Percentiles rank a stretch among this genome's conserved stretches.
These are phyloP conservation scores for Drosophila limbata DNA, from an alignment of 2,888 invertebrate genomes.

Conservation along the genomic window DNA sequence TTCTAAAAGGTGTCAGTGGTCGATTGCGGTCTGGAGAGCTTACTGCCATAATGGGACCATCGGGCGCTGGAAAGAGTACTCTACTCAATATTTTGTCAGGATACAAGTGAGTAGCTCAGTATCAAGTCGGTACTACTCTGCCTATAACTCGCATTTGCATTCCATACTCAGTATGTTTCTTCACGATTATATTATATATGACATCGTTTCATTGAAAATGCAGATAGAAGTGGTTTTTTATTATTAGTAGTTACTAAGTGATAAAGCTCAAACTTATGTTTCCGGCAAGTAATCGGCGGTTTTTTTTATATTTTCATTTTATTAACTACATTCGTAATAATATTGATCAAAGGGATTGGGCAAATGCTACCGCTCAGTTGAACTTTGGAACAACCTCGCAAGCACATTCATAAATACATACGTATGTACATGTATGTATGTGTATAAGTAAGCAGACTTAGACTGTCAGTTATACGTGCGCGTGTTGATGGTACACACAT, in stretches of 20 bases:
- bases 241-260: slow-evolving; percentile 12
- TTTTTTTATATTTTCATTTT: slow-evolving; percentile 24
- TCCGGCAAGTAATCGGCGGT: slow-evolving; percentile 52
- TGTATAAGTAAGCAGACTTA: slow-evolving; percentile 14
- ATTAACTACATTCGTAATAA: slow-evolving; percentile 19
- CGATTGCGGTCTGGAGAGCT: slow-evolving; percentile 94
- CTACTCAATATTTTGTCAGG: slow-evolving; percentile 97
- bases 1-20: slow-evolving; percentile 96
- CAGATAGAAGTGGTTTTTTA: neutral
- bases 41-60: slow-evolving; percentile 98
- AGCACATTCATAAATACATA: slow-evolving; percentile 7
- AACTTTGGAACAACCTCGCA: slow-evolving; percentile 53
- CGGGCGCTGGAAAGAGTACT: slow-evolving; percentile 97
- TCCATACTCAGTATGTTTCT: neutral
- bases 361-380: slow-evolving; percentile 30
- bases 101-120: slow-evolving; percentile 91
- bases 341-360: slow-evolving; percentile 33
- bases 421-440: neutral
- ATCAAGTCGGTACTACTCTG: neutral
- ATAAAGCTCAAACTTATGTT: slow-evolving; percentile 33
- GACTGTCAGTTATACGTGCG: slow-evolving; percentile 17
- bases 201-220: neutral
- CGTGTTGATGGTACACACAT: slow-evolving; percentile 9
- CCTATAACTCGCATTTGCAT: neutral
- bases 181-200: neutral